Evolutionary conservation across 2,888 invertebrate species (phyloP).

Genomic region (Nowickia ferox): DNA sequence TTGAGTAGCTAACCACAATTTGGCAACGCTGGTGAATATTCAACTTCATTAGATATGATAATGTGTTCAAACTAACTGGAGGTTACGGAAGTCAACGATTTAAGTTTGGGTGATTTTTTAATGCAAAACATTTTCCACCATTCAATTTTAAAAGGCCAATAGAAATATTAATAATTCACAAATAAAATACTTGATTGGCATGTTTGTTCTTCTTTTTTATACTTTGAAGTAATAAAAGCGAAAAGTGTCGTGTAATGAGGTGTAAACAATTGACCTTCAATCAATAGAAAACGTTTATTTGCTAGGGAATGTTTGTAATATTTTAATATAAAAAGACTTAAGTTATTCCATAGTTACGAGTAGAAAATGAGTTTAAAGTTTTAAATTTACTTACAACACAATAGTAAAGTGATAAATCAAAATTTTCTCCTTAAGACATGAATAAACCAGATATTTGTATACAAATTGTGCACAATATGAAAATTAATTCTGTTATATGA

Average conservation of each 20-base stretch:
- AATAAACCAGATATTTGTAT: too few species aligned
- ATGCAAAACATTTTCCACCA: slow-evolving; percentile 17
- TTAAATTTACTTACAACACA: too few species aligned
- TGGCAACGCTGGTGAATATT: neutral
- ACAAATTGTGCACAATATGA: too few species aligned
- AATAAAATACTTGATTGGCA: slow-evolving; percentile 63
- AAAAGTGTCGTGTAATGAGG: slow-evolving; percentile 52
- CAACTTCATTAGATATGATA: slow-evolving; percentile 66
- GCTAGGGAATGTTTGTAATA: neutral
- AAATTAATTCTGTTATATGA: too few species aligned
- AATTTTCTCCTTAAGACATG: too few species aligned
- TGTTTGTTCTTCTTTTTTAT: slow-evolving; percentile 25
- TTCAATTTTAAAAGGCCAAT: neutral
- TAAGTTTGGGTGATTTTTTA: neutral
- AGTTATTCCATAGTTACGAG: too few species aligned
- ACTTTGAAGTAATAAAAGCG: neutral
- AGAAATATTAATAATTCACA: neutral
- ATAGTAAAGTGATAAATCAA: too few species aligned
- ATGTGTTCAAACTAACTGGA: slow-evolving; percentile 39
- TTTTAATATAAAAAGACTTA: neutral
- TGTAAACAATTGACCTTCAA: slow-evolving; percentile 57
- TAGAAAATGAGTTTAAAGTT: too few species aligned
- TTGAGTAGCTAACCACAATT: too few species aligned
- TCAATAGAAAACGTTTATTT: neutral
- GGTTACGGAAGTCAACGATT: slow-evolving; percentile 50